Evolutionary conservation across 2,888 invertebrate genomes (phyloP).

Genomic region (Acronicta aceris): DNA sequence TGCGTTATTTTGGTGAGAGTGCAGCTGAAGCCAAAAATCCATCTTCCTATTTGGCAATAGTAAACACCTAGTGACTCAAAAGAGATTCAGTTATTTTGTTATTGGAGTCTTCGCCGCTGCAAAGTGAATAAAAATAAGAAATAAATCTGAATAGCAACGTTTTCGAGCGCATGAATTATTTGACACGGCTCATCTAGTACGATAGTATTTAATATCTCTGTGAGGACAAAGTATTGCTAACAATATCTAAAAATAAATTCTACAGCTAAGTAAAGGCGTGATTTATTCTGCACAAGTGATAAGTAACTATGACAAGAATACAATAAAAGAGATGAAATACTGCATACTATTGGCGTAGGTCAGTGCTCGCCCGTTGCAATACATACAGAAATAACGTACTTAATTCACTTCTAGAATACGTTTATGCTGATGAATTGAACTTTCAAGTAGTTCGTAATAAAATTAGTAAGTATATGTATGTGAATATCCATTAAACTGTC

Average conservation of each 20-base stretch:
- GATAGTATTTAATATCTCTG: not conserved
- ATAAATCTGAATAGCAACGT: too few species aligned
- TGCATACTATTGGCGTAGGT: conserved; percentile 64
- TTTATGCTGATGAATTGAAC: conserved; percentile 30
- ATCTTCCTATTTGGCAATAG: too few species aligned
- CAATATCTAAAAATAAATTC: conserved; percentile 29
- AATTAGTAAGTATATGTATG: too few species aligned
- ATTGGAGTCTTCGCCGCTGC: too few species aligned
- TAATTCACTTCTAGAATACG: conserved; percentile 30
- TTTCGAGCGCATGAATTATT: too few species aligned
- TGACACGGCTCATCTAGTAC: not conserved
- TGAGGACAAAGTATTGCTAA: conserved; percentile 6
- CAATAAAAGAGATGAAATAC: conserved; percentile 60
- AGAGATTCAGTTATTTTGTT: too few species aligned
- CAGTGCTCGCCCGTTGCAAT: conserved; percentile 58
- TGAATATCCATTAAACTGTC: too few species aligned
- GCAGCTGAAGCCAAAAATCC: too few species aligned
- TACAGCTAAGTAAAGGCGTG: conserved; percentile 22
- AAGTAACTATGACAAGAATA: conserved; percentile 54
- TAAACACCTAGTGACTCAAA: too few species aligned
- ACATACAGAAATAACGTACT: conserved; percentile 30
- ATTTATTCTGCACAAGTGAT: conserved; percentile 48
- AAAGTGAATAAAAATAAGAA: too few species aligned
- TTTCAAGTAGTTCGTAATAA: conserved; percentile 19
- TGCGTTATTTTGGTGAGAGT: too few species aligned